Conservation (phyloP, 2,888 invertebrate genomes). For the Hyposoter dolosus region DNA sequence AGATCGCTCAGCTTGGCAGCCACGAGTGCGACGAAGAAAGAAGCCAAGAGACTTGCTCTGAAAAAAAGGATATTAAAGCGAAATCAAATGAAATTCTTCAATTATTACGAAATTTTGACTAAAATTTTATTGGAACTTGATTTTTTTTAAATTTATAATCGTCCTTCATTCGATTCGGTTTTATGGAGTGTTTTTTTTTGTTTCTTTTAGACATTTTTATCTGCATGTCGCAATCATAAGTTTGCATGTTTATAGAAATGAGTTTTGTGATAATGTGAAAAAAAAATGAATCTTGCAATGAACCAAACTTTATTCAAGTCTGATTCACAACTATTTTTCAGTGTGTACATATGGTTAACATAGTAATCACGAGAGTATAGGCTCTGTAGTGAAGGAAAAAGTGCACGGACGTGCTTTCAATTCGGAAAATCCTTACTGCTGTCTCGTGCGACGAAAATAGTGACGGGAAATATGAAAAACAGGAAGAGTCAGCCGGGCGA, state of each 20-base stretch:
- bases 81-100: conserved; percentile 40
- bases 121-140: neutral
- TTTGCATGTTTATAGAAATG: neutral
- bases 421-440: conserved; percentile 66
- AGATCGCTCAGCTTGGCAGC: conserved; percentile 35
- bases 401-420: conserved; percentile 67
- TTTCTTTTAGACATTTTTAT: neutral
- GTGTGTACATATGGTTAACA: neutral
- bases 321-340: neutral
- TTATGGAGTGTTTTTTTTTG: neutral
- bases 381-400: conserved; percentile 46
- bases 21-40: conserved; percentile 76
- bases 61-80: conserved; percentile 32
- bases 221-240: neutral
- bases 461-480: conserved; percentile 65
- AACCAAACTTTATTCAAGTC: neutral
- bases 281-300: neutral
- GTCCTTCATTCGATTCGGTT: neutral
- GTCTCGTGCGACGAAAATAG: conserved; percentile 65
- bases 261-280: neutral
- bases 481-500: conserved; percentile 13
- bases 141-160: neutral
- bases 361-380: conserved; percentile 46
- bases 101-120: neutral
- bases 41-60: conserved; percentile 64